Conservation (phyloP, 2,797 vertebrate genomes). For the Picus viridis region DNA sequence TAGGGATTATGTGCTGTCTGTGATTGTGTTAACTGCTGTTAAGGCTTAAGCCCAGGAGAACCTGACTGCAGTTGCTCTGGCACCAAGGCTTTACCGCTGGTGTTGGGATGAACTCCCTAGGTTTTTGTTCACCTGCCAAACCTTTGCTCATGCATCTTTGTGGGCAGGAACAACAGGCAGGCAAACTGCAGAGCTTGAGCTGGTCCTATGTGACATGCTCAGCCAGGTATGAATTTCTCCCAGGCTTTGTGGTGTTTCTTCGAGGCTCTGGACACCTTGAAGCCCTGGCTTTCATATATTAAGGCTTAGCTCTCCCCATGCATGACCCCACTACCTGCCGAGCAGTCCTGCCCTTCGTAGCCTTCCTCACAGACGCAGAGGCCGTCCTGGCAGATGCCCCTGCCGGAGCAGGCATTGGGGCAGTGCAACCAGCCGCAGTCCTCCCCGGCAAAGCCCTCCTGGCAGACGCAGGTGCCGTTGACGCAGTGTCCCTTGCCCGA, state of each 20-base stretch:
- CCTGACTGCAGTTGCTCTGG: background rate
- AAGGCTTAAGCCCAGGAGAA: background rate
- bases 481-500: constrained; percentile 88
- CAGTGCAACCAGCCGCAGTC: constrained; percentile 90
- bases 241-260: background rate
- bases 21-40: background rate
- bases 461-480: constrained; percentile 92
- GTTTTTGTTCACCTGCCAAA: background rate
- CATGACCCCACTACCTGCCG: constrained; percentile 83
- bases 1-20: background rate
- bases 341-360: constrained; percentile 92
- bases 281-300: background rate
- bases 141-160: fast-evolving
- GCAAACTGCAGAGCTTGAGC: background rate
- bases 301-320: background rate
- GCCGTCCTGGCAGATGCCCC: constrained; percentile 89
- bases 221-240: background rate
- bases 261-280: background rate
- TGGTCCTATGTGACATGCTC: background rate
- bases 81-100: background rate
- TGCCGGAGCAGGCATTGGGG: constrained; percentile 90
- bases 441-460: constrained; percentile 88
- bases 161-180: background rate
- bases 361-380: constrained; percentile 92
- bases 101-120: background rate